Evolutionary conservation across 2,113 vertebrate genomes (phyloP).

Genomic region (Hemibagrus wyckioides): DNA sequence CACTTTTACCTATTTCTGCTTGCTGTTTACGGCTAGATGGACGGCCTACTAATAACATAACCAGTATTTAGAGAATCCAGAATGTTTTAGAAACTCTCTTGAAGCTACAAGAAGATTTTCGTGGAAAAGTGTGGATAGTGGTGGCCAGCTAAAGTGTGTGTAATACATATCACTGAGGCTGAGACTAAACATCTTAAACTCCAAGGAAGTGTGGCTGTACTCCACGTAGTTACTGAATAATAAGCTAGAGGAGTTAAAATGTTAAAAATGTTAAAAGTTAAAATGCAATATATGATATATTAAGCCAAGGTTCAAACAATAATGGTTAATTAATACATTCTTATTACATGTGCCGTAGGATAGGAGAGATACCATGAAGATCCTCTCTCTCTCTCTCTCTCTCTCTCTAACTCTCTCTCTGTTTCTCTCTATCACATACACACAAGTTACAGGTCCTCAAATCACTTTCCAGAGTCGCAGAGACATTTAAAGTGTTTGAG

Average conservation of each 20-base stretch:
- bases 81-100: not conserved
- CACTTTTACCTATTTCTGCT: not conserved
- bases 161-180: not conserved
- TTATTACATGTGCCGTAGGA: not conserved
- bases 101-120: not conserved
- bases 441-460: constrained; percentile 27
- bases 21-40: not conserved
- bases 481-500: constrained; percentile 47
- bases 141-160: not conserved
- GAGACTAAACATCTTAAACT: not conserved
- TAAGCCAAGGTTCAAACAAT: not conserved
- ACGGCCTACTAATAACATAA: not conserved
- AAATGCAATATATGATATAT: not conserved
- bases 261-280: not conserved
- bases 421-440: not conserved
- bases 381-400: not conserved
- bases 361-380: not conserved
- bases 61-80: not conserved
- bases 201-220: not conserved
- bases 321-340: not conserved
- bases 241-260: not conserved
- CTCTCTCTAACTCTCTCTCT: not conserved
- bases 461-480: constrained; percentile 52
- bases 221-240: not conserved
- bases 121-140: not conserved